A percentile compares a stretch with the other conserved stretches of the same genome.
Evolutionary conservation across 2,888 invertebrate species (phyloP).

Genomic region (Sminthurinus aureus): DNA sequence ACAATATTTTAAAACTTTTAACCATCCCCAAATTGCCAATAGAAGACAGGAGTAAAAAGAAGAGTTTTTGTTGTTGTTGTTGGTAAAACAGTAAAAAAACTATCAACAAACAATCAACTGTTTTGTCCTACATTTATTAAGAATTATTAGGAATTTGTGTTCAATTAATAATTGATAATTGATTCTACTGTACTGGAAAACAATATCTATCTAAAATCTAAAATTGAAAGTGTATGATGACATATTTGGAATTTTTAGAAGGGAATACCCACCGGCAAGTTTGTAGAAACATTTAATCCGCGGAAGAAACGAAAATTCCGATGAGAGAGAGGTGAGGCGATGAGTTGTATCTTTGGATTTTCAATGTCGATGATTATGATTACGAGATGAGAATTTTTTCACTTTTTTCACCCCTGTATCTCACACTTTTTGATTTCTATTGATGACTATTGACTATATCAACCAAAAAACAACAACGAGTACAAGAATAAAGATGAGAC

Average conservation of each 20-base stretch:
- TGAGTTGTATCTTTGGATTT: not conserved
- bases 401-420: not conserved
- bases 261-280: conserved; percentile 21
- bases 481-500: not conserved
- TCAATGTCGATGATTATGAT: not conserved
- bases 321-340: not conserved
- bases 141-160: not conserved
- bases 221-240: not conserved
- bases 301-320: conserved; percentile 21
- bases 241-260: not conserved
- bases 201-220: not conserved
- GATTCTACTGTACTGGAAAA: not conserved
- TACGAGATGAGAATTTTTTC: not conserved
- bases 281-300: conserved; percentile 31
- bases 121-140: not conserved
- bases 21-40: conserved; percentile 1
- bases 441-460: no score
- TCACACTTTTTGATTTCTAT: no score
- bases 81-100: not conserved
- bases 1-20: not conserved
- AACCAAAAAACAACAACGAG: not conserved
- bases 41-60: conserved; percentile 8
- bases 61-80: not conserved
- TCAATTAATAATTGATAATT: not conserved
- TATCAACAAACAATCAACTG: no score